Evolutionary conservation across 2,113 vertebrate genomes (phyloP).

Genomic region (Ornithorhynchus anatinus): DNA sequence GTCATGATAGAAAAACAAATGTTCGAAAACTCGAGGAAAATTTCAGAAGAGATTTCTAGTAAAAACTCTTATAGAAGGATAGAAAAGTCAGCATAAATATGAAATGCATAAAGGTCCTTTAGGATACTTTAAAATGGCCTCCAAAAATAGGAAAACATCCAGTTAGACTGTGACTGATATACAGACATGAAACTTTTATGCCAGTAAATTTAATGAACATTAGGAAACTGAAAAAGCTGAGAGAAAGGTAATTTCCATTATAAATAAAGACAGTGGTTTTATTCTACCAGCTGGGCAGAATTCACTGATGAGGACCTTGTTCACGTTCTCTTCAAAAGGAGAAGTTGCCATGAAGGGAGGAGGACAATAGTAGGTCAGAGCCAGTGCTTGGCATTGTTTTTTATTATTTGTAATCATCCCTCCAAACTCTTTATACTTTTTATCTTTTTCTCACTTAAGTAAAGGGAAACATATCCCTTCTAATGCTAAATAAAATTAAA

Average conservation of each 20-base stretch:
- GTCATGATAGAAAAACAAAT: too few relatives aligned
- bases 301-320: conserved; percentile 8
- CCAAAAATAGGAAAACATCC: too few relatives aligned
- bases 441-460: conserved; percentile 8
- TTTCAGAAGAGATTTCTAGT: neutral
- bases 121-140: too few relatives aligned
- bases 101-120: too few relatives aligned
- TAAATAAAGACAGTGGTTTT: conserved; percentile 29
- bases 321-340: conserved; percentile 25
- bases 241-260: conserved; percentile 32
- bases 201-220: conserved; percentile 16
- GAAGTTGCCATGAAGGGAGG: neutral
- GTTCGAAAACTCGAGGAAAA: too few relatives aligned
- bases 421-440: conserved; percentile 29
- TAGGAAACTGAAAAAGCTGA: conserved; percentile 23
- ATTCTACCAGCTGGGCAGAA: conserved; percentile 32
- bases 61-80: conserved; percentile 2
- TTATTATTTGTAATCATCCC: conserved; percentile 44
- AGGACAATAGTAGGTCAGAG: conserved; percentile 22
- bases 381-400: too few relatives aligned
- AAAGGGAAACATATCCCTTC: conserved; percentile 18
- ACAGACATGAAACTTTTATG: conserved; percentile 19
- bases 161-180: conserved; percentile 6
- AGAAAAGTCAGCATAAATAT: neutral
- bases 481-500: too few relatives aligned